A percentile compares a stretch with the other conserved stretches of the same genome.
Evolutionary conservation across 1,140 invertebrate genomes (phyloP).

Genomic region (Carposina sasakii): DNA sequence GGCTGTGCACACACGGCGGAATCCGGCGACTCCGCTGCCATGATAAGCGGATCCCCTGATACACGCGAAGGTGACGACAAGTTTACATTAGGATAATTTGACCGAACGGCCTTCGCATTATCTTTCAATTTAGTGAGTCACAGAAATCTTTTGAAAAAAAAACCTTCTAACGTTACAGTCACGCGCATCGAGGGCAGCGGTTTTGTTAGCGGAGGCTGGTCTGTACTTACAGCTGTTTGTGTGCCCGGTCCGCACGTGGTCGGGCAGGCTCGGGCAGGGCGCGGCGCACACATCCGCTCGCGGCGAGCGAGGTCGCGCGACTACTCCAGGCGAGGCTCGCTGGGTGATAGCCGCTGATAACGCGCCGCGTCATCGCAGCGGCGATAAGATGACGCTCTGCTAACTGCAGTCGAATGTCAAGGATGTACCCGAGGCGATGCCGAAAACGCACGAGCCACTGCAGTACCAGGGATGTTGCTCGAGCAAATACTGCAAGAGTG

Average conservation of each 20-base stretch:
- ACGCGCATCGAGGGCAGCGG: not conserved
- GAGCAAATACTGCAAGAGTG: too few species aligned
- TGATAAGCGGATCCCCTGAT: slow-evolving; percentile 46
- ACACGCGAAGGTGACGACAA: slow-evolving; percentile 49
- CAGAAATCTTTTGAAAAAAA: not conserved
- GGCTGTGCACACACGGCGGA: too few species aligned
- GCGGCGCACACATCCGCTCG: slow-evolving; percentile 30
- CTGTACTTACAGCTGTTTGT: slow-evolving; percentile 22
- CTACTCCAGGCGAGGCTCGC: slow-evolving; percentile 45
- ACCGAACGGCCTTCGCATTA: slow-evolving; percentile 21
- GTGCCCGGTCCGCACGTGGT: slow-evolving; percentile 9
- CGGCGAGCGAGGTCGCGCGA: slow-evolving; percentile 44
- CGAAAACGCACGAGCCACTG: too few species aligned
- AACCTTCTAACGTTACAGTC: not conserved
- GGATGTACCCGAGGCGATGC: too few species aligned
- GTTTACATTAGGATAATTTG: slow-evolving; percentile 57
- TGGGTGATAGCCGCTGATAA: slow-evolving; percentile 65
- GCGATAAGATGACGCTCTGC: slow-evolving; percentile 29
- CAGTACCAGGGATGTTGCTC: too few species aligned
- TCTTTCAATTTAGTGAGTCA: not conserved
- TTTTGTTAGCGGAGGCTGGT: not conserved
- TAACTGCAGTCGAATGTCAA: too few species aligned
- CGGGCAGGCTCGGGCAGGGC: not conserved
- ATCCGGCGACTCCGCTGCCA: slow-evolving; percentile 19
- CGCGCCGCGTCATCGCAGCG: slow-evolving; percentile 43